Conservation (phyloP, 2,113 vertebrate species). For the Lophotis ruficrista region DNA sequence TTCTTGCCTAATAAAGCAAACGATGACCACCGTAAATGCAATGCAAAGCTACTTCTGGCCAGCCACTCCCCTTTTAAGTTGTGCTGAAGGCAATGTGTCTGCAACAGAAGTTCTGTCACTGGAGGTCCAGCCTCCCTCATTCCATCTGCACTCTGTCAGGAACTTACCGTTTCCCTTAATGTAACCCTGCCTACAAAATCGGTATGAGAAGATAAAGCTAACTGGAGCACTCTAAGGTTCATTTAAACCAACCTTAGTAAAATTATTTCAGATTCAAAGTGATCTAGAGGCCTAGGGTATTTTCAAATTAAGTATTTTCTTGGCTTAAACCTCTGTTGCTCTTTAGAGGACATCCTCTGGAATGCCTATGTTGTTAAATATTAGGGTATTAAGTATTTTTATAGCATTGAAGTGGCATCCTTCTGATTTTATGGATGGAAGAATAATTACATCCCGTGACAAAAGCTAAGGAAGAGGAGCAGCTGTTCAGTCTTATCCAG, state of each 20-base stretch:
- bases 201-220: not conserved
- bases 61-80: not conserved
- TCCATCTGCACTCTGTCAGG: not conserved
- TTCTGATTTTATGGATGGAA: constrained; percentile 9
- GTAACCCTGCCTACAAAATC: not conserved
- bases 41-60: not conserved
- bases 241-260: not conserved
- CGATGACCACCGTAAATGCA: not conserved
- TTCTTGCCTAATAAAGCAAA: not conserved
- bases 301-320: not conserved
- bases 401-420: not conserved
- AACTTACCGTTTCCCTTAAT: not conserved
- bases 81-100: not conserved
- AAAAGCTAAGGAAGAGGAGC: constrained; percentile 52
- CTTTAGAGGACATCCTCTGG: not conserved
- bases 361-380: not conserved
- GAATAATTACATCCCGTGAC: constrained; percentile 51
- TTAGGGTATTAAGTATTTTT: constrained; percentile 23
- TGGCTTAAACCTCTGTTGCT: not conserved
- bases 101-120: not conserved
- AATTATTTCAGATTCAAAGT: not conserved
- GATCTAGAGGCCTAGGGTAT: not conserved
- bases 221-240: not conserved
- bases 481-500: constrained; percentile 48
- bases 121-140: not conserved